A percentile compares a stretch with the other conserved stretches of the same genome.
These are phyloP conservation scores for Hypercompe scribonia DNA, from an alignment of 2,888 invertebrate species.

Conservation along the genomic window DNA sequence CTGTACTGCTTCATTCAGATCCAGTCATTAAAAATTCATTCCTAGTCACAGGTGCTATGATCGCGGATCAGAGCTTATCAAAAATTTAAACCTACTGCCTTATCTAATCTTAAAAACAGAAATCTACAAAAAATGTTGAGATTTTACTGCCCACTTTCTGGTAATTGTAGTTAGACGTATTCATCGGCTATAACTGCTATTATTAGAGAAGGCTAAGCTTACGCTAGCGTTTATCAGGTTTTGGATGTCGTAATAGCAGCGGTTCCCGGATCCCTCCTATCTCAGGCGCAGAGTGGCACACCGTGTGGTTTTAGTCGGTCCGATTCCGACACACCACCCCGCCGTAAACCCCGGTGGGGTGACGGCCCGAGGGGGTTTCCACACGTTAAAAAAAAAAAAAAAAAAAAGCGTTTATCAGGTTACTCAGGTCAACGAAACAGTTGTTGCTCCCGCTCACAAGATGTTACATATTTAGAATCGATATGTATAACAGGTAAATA, in stretches of 20 bases:
- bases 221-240: neutral
- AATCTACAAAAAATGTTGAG: neutral
- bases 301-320: too few species aligned
- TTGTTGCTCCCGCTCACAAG: neutral
- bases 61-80: neutral
- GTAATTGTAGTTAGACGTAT: neutral
- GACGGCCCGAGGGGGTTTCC: too few species aligned
- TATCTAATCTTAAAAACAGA: neutral
- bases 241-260: too few species aligned
- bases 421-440: neutral
- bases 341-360: too few species aligned
- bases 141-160: neutral
- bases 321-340: too few species aligned
- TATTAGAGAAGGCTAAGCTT: neutral
- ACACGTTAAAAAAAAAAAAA: too few species aligned
- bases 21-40: neutral
- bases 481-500: neutral
- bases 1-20: neutral
- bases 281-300: too few species aligned
- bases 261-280: too few species aligned
- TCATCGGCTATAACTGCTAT: neutral
- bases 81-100: neutral
- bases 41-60: neutral
- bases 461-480: too few species aligned
- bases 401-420: too few species aligned